phyloP scores from a whole-genome alignment of 2,113 vertebrate genomes.

The Prunella himalayana region DNA sequence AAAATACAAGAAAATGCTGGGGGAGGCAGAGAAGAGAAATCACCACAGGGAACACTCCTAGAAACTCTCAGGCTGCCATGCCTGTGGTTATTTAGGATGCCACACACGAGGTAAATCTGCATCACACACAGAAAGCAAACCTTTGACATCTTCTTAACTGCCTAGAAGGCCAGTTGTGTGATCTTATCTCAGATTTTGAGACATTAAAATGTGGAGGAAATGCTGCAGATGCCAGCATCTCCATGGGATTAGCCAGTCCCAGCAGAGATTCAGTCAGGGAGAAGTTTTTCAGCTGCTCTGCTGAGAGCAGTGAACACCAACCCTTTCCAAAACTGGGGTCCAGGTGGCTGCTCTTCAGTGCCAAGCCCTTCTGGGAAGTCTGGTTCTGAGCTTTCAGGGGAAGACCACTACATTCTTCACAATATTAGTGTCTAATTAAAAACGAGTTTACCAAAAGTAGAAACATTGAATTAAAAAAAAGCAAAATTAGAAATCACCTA shows the following conservation, averaged over 20 bases:
- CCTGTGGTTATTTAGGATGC: not conserved
- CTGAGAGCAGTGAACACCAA: not conserved
- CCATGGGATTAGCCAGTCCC: not conserved
- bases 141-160: not conserved
- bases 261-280: not conserved
- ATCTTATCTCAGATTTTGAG: not conserved
- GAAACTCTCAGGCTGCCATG: not conserved
- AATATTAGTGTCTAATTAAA: not conserved
- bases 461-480: not conserved
- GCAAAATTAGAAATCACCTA: not conserved
- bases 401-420: accelerated
- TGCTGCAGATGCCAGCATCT: not conserved
- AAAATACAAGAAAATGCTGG: accelerated
- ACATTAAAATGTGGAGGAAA: not conserved
- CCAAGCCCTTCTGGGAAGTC: not conserved
- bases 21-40: not conserved
- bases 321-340: not conserved
- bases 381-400: not conserved
- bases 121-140: not conserved
- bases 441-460: not conserved
- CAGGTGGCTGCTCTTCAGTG: not conserved
- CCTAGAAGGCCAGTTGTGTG: not conserved
- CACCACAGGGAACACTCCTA: not conserved
- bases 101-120: not conserved
- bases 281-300: not conserved